Base-by-base conservation (phyloP, 2,797 vertebrate species). In the Protosalanx chinensis region DNA sequence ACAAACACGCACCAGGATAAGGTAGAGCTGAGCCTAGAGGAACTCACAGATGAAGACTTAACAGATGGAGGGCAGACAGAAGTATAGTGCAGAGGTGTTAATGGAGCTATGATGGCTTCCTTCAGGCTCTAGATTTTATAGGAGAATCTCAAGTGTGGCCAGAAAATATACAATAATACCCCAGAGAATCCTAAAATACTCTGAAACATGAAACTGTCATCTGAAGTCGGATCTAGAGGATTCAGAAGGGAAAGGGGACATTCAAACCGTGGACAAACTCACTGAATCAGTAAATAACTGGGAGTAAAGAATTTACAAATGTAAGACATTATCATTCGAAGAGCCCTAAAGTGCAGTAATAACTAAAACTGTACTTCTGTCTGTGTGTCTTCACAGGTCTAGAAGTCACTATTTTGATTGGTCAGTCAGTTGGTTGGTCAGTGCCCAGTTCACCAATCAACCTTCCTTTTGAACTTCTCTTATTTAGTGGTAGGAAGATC, bases 31-130 rank as follows among this genome's bases (percentile, higher is more conserved):
- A 56, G 51, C 51, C 15, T 56, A 56, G 51, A 56, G 51, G 51
- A n/a, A n/a, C n/a, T 56, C 51, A 27, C 23, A 27, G 23, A 27
- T 56, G 18, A 56, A 56, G 51, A 56, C 18, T 16, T 16, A 56
- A 56, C 6, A 84, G 68, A 53, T 65, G 66, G 64, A 66, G 63
- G 15, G 66, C 6, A 27, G 51, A 58, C 53, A 56, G 32, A 41
- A 23, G 62, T 41, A 60, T 29, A 60, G 65, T 68, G 71, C 51
- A 56, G 51, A 1, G 6, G 51, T 56, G 51, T n/a, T 56, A 60
- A 35, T 91, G 86, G 88, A 88, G 83, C 86, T 78, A 80, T 90
- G 90, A 87, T 89, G 84, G 82, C 86, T 91, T 91, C 83, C 82
- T 88, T 81, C 76, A 74, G 80, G 81, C 80, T 74, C 74, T 76